Base-by-base conservation (phyloP, 2,113 vertebrate genomes). In the Petaurus breviceps region DNA sequence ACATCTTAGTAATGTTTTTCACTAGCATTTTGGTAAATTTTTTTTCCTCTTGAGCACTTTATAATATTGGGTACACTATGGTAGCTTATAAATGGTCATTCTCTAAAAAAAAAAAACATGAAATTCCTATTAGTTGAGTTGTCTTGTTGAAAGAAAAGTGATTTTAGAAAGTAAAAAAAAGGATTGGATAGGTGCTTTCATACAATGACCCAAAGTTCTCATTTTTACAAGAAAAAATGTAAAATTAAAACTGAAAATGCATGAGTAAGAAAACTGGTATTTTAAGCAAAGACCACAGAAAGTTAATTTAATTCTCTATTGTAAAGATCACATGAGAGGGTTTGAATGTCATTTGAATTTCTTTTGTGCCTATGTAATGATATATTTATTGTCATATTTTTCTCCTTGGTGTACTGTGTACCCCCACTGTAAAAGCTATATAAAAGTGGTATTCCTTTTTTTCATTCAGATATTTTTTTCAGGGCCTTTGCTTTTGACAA, bases 401-500 rank as follows among this genome's bases (percentile, higher is more conserved):
- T 93, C 92, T 98, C 96, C 92, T 97, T 98, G 97, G 96, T 95
- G 97, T 95, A 55, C 95, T 92, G 97, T 98, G 92, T 97, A 61
- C 93, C 96, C 94, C 96, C 97, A 97, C 95, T 98, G 95, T 94
- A 98, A 98, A 97, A 97, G 92, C 89, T 98, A 26, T 97, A 61
- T 97, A 96, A 96, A 89, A 94, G 95, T 91, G 95, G 95, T 96
- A 93, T 96, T 98, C 97, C 95, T 98, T 98, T 93, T 98, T 97
- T 97, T 98, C 96, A 98, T 98, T 98, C 91, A 97, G 95, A 97
- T 98, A 95, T 98, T 98, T 98, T 98, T 98, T 98, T 92, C 98
- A 99, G 99, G 98, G 98, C 99, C 95, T 99, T 99, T 98, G 98
- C 98, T 98, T 99, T 99, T 98, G 99, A 99, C 97, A 99, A 98